Evolutionary conservation across 2,888 invertebrate genomes (phyloP), one percentile per base, ranked within the genome.

Genomic region (Parasteatoda lunata): DNA sequence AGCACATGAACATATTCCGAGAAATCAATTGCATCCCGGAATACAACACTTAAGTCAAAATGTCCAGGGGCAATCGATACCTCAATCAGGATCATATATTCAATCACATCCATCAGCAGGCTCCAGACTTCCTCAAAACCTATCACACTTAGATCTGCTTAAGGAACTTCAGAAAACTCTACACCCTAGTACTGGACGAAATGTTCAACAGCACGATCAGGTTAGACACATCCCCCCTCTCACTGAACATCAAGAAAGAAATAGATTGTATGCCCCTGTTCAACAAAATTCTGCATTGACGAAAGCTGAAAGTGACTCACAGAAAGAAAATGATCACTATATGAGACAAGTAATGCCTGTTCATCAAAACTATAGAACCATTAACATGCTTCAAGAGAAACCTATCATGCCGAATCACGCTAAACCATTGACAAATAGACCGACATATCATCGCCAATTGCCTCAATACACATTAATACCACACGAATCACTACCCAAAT

Each of bases 261-360:
- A 81, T 13, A 52, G 73, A 9, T 81, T 69, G 30, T 80, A 80
- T n/a, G 66, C 66, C n/a, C 80, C 80, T 4, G 6, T 80, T 45
- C 15, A 59, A 9, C 59, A 59, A 9, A n/a, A 59, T 13, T 3
- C n/a, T 13, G 4, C 11, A 7, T n/a, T n/a, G 11, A 9, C 9
- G n/a, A 9, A 59, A 7, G n/a, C n/a, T 9, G 59, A 59, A 59
- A 59, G 59, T 4, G n/a, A 59, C 59, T 59, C 9, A 13, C 6
- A 9, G 9, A 59, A n/a, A 9, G 11, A 59, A n/a, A 9, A 59
- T 59, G 11, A 59, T 13, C 59, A 9, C n/a, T 59, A 9, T 8
- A 9, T 59, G 3, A 59, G 59, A 59, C 59, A 59, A 13, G 8
- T 13, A 59, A 9, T n/a, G 9, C 59, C 59, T 13, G 11, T 9